Evolutionary conservation across 2,113 vertebrate genomes (phyloP), one percentile per base, ranked within the genome.

Genomic region (Quiscalus mexicanus): DNA sequence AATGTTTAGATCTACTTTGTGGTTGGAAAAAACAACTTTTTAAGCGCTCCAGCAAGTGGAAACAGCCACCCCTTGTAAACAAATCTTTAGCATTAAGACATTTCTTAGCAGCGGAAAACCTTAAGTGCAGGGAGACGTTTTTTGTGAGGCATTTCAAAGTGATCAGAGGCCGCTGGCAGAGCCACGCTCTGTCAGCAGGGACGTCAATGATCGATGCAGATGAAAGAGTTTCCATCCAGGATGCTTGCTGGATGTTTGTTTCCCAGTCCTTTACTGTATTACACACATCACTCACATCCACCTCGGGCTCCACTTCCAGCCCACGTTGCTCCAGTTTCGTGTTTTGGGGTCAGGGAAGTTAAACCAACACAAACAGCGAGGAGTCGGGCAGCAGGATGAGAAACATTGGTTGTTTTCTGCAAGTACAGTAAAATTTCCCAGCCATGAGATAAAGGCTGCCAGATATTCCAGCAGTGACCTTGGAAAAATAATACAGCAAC

Each of bases 11-110:
- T 98, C 96, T 96, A 97, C 97, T 98, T 98, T 98, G 98, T 96
- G 98, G 98, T 98, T 97, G 98, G 98, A 98, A 98, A 98, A 98
- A 98, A 98, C 96, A 98, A 98, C 98, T 96, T 97, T n/a, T 97
- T 97, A 68, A 98, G 96, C 44, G 87, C 96, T 94, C 96, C 88
- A 85, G 93, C 96, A 96, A 98, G 97, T 98, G 98, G 97, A 98
- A 98, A 98, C 97, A 98, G 97, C 96, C 85, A 97, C 96, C 97
- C 95, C 97, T 98, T 98, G 96, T 98, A 98, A 98, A 98, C 97
- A 98, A 98, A 98, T 93, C 97, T 98, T 97, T 88, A 97, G 90
- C 96, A 95, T 96, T 76, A 97, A 97, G 97, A 91, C 95, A 97
- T 96, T 96, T 97, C 97, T 98, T 79, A 53, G 97, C 93, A 95